Percentiles rank a stretch among this genome's conserved stretches.
phyloP scores from a whole-genome alignment of 1,140 invertebrate species.

The Bombus superbus region DNA sequence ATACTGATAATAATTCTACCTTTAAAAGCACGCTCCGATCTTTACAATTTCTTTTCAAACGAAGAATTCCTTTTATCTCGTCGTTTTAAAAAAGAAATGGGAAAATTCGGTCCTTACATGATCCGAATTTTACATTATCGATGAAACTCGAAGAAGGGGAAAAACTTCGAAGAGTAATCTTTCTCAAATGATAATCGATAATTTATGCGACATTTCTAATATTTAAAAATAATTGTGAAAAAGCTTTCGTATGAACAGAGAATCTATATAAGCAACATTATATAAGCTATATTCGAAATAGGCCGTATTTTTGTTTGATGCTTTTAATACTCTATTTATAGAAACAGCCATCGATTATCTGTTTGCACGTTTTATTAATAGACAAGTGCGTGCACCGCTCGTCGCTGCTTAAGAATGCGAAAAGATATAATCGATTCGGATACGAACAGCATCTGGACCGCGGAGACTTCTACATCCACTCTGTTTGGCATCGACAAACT shows the following conservation, averaged over 20 bases:
- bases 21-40: too few species aligned
- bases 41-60: too few species aligned
- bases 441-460: constrained; percentile 42
- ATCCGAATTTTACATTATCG: background rate
- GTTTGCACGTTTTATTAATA: background rate
- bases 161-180: background rate
- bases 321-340: background rate
- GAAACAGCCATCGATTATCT: background rate
- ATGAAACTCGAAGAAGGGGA: background rate
- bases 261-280: background rate
- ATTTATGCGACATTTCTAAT: background rate
- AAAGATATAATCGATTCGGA: constrained; percentile 32
- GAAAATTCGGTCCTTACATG: background rate
- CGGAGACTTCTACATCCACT: constrained; percentile 42
- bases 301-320: background rate
- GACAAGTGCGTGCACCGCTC: constrained; percentile 2
- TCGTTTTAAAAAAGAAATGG: too few species aligned
- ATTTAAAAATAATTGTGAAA: background rate
- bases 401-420: constrained; percentile 51
- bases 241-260: background rate
- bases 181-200: background rate
- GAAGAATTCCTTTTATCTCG: too few species aligned
- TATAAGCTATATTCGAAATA: background rate
- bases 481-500: background rate
- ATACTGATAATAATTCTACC: background rate